Conservation (phyloP, 30 jellyfish, hydroid and myxozoan species). For the Hydractinia echinata region DNA sequence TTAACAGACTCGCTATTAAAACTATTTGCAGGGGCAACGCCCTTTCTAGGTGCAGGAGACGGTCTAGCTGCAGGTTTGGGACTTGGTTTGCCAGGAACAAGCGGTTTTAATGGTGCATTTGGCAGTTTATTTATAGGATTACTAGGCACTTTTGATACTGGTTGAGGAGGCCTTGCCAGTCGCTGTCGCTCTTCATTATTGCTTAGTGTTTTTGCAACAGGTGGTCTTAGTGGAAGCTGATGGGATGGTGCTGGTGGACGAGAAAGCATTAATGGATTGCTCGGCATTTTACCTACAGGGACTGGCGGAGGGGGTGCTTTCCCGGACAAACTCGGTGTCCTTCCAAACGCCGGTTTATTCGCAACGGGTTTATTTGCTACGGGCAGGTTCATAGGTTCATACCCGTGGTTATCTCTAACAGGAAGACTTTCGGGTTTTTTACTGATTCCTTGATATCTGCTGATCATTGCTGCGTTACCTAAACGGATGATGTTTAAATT, state of each 20-base stretch:
- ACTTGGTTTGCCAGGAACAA: not conserved
- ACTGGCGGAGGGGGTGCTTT: conserved; percentile 34
- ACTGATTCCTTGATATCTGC: conserved; percentile 10
- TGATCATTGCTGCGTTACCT: conserved; percentile 1
- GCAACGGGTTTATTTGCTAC: not conserved
- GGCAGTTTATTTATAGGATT: not conserved
- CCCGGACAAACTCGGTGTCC: conserved; percentile 24
- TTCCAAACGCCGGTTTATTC: not conserved
- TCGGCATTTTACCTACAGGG: not conserved
- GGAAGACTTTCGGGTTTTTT: not conserved
- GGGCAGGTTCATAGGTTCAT: not conserved
- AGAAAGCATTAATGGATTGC: not conserved
- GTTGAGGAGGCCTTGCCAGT: not conserved
- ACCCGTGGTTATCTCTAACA: conserved; percentile 10
- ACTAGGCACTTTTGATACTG: not conserved
- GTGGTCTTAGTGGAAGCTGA: not conserved
- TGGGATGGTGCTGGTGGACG: not conserved
- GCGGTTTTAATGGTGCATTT: no score
- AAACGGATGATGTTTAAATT: no score
- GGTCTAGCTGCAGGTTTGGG: conserved; percentile 28
- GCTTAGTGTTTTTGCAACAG: conserved; percentile 3
- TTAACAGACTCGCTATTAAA: no score
- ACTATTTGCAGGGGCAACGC: not conserved
- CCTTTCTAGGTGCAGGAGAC: conserved; percentile 8
- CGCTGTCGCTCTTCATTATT: not conserved